phyloP scores from a whole-genome alignment of 53 echinoderm and acorn worm species.

The Paracentrotus lividus region DNA sequence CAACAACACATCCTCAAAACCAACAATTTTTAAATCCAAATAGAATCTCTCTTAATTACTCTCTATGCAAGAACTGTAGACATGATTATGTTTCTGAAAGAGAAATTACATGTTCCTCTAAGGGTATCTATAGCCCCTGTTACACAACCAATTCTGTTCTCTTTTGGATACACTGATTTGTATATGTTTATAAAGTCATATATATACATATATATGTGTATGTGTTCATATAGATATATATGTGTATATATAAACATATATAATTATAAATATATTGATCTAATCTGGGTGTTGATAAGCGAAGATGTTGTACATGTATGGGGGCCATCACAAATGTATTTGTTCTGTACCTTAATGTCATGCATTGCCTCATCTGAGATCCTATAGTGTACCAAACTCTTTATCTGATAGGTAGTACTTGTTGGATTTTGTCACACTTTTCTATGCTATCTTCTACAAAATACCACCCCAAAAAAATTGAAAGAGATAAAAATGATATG shows the following conservation, averaged over 20 bases:
- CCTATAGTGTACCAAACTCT: neutral
- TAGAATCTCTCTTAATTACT: neutral
- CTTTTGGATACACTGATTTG: slow-evolving; percentile 25
- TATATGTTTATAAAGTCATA: slow-evolving; percentile 39
- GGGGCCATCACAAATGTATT: slow-evolving; percentile 7
- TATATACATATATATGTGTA: neutral
- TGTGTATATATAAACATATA: neutral
- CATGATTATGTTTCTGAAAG: neutral
- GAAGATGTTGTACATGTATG: neutral
- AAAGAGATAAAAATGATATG: neutral
- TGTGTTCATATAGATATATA: slow-evolving; percentile 11
- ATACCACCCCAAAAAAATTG: slow-evolving; percentile 34
- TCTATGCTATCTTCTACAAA: slow-evolving; percentile 32
- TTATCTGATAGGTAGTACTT: slow-evolving; percentile 34
- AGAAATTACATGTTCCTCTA: neutral
- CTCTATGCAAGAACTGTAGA: slow-evolving; percentile 12
- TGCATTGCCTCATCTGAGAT: neutral
- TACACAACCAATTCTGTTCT: neutral
- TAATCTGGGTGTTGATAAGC: neutral
- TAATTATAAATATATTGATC: neutral
- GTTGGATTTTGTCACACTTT: slow-evolving; percentile 44
- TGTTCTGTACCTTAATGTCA: slow-evolving; percentile 17
- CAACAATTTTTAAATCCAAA: neutral
- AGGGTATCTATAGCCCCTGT: neutral
- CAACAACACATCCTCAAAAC: neutral